Conservation (phyloP, 2,888 invertebrate species). For the Drosophila bunnanda region DNA sequence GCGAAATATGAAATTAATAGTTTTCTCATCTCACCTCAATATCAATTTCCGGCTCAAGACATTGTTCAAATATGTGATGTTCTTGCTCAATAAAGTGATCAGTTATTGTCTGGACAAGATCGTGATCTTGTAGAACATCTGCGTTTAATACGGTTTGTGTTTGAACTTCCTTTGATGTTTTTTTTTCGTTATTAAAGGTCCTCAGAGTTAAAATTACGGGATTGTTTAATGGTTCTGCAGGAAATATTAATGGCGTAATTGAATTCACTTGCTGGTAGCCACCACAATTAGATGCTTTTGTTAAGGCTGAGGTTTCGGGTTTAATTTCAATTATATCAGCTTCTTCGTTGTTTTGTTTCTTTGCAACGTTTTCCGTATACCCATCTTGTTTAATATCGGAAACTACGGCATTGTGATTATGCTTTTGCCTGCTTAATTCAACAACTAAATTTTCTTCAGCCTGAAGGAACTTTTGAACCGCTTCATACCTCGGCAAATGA, state of each 20-base stretch:
- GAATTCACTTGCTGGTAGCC: constrained; percentile 20
- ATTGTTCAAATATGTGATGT: constrained; percentile 86
- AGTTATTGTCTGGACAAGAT: constrained; percentile 58
- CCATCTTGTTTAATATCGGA: too few relatives aligned
- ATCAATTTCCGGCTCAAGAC: constrained; percentile 86
- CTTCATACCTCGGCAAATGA: constrained; percentile 87
- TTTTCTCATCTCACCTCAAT: constrained; percentile 85
- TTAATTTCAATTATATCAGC: constrained; percentile 15
- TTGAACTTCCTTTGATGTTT: constrained; percentile 85
- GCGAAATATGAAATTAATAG: not conserved
- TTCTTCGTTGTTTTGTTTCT: constrained; percentile 15
- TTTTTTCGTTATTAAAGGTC: constrained; percentile 16
- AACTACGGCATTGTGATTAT: constrained; percentile 33
- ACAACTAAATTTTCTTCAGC: constrained; percentile 87
- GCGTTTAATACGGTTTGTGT: constrained; percentile 86
- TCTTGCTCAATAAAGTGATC: constrained; percentile 82
- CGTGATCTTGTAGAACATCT: constrained; percentile 68
- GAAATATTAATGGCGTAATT: constrained; percentile 4
- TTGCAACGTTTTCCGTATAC: not conserved
- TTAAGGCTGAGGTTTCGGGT: constrained; percentile 13
- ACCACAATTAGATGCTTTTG: constrained; percentile 18
- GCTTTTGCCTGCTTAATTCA: constrained; percentile 86
- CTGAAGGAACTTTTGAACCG: constrained; percentile 87
- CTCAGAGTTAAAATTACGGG: constrained; percentile 58
- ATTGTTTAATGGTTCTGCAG: constrained; percentile 28